Evolutionary conservation across 2,113 vertebrate species (phyloP).

Genomic region (Pleuronectes platessa): DNA sequence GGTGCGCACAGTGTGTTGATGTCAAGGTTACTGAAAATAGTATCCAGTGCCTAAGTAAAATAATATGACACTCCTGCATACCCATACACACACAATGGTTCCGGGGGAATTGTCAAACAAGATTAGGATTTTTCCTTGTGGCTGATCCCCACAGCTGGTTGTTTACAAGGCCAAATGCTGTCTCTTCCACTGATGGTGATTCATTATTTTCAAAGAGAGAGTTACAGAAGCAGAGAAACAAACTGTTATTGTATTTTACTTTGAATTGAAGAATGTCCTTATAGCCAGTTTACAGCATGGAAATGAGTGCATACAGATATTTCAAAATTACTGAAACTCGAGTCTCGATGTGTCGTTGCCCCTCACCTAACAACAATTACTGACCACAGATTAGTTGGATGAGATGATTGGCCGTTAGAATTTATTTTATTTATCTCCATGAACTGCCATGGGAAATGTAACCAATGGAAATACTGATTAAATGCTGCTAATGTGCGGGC

Average conservation of each 20-base stretch:
- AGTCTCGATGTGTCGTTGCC: no score
- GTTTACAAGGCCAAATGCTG: conserved; percentile 46
- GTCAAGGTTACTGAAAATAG: conserved; percentile 51
- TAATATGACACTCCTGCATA: conserved; percentile 42
- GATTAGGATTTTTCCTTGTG: conserved; percentile 49
- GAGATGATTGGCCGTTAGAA: no score
- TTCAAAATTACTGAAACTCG: conserved; percentile 5
- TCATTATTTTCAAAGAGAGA: conserved; percentile 34
- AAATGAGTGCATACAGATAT: neutral
- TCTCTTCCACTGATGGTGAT: conserved; percentile 20
- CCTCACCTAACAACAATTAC: no score
- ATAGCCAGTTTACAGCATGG: neutral
- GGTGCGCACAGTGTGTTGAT: conserved; percentile 18
- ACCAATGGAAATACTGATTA: no score
- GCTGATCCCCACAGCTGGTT: conserved; percentile 33
- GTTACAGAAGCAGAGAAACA: conserved; percentile 16
- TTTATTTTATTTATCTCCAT: no score
- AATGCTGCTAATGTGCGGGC: no score
- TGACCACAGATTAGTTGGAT: no score
- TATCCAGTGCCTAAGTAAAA: conserved; percentile 43
- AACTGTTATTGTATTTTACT: conserved; percentile 25
- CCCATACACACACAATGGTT: conserved; percentile 37
- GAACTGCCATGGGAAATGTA: no score
- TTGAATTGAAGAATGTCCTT: conserved; percentile 27
- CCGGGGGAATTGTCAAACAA: conserved; percentile 39